Evolutionary conservation across 2,113 vertebrate species (phyloP).

Genomic region (Hemiprocne comata): DNA sequence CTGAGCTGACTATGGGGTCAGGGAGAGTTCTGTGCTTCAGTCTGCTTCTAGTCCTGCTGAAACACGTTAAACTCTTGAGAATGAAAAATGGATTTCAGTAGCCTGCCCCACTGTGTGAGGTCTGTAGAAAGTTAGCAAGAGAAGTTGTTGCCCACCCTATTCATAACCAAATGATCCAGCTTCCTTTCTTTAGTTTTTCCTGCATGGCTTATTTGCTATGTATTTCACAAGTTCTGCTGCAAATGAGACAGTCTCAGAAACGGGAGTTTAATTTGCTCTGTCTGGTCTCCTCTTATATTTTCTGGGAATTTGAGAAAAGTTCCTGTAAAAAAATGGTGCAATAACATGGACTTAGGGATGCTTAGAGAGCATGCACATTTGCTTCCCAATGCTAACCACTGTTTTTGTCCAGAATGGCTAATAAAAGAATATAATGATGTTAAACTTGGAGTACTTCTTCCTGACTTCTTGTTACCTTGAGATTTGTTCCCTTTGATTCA

Average conservation of each 20-base stretch:
- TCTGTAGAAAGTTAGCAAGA: background rate
- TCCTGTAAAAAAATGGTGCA: background rate
- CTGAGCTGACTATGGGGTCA: background rate
- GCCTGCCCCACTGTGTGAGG: background rate
- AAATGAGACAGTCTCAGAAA: background rate
- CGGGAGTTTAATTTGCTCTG: background rate
- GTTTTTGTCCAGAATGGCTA: background rate
- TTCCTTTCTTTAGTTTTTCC: background rate
- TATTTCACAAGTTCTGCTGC: background rate
- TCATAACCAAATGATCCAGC: background rate
- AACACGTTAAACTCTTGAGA: background rate
- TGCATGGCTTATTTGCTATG: background rate
- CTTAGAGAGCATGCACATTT: background rate
- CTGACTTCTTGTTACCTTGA: background rate
- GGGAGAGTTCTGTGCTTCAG: background rate
- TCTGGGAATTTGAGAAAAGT: background rate
- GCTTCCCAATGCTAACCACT: background rate
- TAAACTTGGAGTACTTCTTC: background rate
- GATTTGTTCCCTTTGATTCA: background rate
- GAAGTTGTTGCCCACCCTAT: background rate
- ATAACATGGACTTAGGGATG: background rate
- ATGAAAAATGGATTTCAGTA: background rate
- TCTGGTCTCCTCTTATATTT: background rate
- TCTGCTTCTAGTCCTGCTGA: background rate
- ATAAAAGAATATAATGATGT: background rate